Evolutionary conservation across 2,113 vertebrate species (phyloP).

Genomic region (Notechis scutatus): DNA sequence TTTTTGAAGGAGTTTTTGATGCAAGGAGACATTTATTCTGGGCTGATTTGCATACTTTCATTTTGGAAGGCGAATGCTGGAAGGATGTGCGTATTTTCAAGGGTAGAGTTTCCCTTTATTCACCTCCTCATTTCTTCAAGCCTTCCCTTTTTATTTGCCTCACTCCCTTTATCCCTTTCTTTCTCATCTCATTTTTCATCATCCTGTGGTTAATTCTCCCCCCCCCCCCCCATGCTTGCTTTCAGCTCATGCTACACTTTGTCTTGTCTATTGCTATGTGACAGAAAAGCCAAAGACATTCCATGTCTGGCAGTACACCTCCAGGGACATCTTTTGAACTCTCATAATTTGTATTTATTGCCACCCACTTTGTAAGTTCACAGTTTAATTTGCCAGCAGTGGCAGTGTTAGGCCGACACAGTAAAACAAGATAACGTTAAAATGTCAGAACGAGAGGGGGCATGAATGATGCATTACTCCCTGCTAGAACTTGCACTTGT

Average conservation of each 20-base stretch:
- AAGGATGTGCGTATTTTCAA: constrained; percentile 45
- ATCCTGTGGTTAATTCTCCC: constrained; percentile 66
- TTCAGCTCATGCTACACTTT: constrained; percentile 65
- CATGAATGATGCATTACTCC: constrained; percentile 83
- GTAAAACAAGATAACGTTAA: constrained; percentile 83
- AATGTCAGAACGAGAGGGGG: constrained; percentile 77
- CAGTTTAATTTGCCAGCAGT: constrained; percentile 83
- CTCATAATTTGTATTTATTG: constrained; percentile 87
- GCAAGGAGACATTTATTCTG: constrained; percentile 34
- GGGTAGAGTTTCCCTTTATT: constrained; percentile 46
- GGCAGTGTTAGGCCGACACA: constrained; percentile 79
- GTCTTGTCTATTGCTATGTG: constrained; percentile 70
- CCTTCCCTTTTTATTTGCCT: constrained; percentile 43
- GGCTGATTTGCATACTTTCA: constrained; percentile 49
- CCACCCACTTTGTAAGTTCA: constrained; percentile 86
- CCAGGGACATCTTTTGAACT: constrained; percentile 79
- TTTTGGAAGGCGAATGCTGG: constrained; percentile 31
- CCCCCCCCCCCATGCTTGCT: background rate
- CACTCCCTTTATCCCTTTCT: constrained; percentile 50
- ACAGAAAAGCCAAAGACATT: constrained; percentile 75
- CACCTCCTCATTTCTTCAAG: constrained; percentile 36
- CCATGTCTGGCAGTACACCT: constrained; percentile 73
- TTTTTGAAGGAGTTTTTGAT: constrained; percentile 28
- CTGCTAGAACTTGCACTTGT: constrained; percentile 77
- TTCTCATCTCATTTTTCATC: constrained; percentile 65